Base-by-base conservation (phyloP, 2,113 vertebrate genomes). In the Eretmochelys imbricata region DNA sequence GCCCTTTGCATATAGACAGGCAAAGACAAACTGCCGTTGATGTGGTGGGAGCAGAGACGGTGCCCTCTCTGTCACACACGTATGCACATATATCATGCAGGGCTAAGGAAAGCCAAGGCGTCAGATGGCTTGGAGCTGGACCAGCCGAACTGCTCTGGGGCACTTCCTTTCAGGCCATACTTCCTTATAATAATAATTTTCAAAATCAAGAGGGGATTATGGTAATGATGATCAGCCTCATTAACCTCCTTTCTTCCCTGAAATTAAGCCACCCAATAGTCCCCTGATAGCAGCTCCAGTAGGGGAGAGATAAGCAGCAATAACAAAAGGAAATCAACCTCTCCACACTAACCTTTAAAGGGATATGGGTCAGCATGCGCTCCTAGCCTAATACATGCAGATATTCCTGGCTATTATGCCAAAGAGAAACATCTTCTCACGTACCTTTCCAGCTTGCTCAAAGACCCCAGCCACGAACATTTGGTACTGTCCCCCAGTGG, bases 131-230 rank as follows among this genome's bases (percentile, higher is more conserved):
- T 62, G 81, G 57, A 42, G 94, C 80, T 90, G 69, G 88, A 92
- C 62, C 94, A 83, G 72, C 76, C 25, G 0, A 81, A 0, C 84
- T 88, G 80, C 50, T 91, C 82, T 85, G 50, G 91, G 95, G 92
- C 91, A 89, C 82, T 97, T 97, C 96, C 97, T 96, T 89, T 96
- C 95, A 90, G 84, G 92, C 96, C 93, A 86, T 48, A 96, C 94
- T 95, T 97, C 96, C 96, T 95, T 84, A 90, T 55, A 1, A 1
- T 55, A 85, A 95, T 55, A 84, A 91, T 94, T 55, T 55, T 78
- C 46, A 91, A 93, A 89, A 87, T 88, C 85, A 95, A 92, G 86
- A 3, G 14, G 62, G 20, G 83, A 72, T 80, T 91, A 25, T 0
- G 0, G 62, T 35, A 29, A 76, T 85, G 78, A 75, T 88, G 69